Conservation (phyloP, 2,797 vertebrate species). For the Petrocephalus sullivani region DNA sequence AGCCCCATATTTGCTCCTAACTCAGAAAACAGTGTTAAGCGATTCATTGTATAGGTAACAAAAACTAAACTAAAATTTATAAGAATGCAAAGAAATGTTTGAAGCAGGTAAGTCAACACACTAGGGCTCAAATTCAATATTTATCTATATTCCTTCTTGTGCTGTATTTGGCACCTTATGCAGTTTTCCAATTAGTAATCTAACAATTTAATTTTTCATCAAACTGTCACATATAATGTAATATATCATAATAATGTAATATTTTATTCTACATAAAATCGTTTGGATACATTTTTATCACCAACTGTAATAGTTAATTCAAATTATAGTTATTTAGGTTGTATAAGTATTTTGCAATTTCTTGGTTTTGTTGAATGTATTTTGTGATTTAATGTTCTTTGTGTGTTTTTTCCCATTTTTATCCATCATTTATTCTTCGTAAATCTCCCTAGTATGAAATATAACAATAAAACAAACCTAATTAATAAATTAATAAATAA, state of each 20-base stretch:
- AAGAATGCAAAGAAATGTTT: neutral
- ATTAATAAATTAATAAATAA: too few species aligned
- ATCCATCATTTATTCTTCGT: neutral
- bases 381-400: neutral
- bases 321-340: neutral
- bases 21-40: neutral
- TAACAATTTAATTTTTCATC: neutral
- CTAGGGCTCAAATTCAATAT: neutral
- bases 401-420: neutral
- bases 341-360: neutral
- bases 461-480: neutral
- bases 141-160: neutral
- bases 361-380: neutral
- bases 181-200: neutral
- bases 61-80: neutral
- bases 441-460: neutral
- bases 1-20: neutral
- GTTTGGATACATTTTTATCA: neutral
- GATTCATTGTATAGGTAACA: neutral
- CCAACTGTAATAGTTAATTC: neutral
- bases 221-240: neutral
- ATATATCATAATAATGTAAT: neutral
- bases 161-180: neutral
- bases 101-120: neutral
- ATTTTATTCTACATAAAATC: neutral